phyloP scores from a whole-genome alignment of 1,140 invertebrate genomes.

The Tyrophagus putrescentiae region DNA sequence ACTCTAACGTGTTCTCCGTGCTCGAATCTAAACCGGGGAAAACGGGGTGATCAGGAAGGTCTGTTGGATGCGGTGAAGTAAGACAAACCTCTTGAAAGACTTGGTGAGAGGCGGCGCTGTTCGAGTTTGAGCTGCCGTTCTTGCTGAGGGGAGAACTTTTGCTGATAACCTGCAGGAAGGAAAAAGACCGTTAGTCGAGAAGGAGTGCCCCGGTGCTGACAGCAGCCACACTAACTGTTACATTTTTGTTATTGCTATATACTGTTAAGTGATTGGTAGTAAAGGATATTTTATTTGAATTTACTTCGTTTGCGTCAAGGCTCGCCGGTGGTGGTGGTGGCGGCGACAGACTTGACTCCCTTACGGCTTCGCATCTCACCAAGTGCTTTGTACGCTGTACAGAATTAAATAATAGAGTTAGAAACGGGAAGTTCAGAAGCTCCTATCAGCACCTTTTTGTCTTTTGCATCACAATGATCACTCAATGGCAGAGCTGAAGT shows the following conservation, averaged over 20 bases:
- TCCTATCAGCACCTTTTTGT: conserved; percentile 11
- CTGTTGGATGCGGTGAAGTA: background rate
- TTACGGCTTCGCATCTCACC: background rate
- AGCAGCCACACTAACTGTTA: conserved; percentile 7
- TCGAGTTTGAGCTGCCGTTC: conserved; percentile 46
- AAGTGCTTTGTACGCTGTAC: conserved; percentile 11
- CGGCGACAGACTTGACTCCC: conserved; percentile 18
- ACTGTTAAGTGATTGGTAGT: conserved; percentile 11
- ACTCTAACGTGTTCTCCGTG: conserved; percentile 56
- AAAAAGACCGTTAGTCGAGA: background rate
- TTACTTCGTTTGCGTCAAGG: too few relatives aligned
- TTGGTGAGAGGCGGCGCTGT: conserved; percentile 45
- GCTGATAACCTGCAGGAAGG: background rate
- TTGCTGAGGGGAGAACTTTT: conserved; percentile 30
- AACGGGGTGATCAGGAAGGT: conserved; percentile 9
- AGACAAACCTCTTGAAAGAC: conserved; percentile 43
- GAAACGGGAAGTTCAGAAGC: background rate
- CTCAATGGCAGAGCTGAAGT: background rate
- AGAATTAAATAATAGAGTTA: background rate
- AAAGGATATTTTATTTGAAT: background rate
- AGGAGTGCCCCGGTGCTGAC: background rate
- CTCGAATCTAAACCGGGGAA: conserved; percentile 45
- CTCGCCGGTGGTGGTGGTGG: conserved; percentile 11
- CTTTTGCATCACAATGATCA: conserved; percentile 1
- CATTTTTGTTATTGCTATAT: conserved; percentile 7